Percentiles rank a stretch among this genome's conserved stretches.
Evolutionary conservation across 1,140 invertebrate genomes (phyloP).

Genomic region (Venustaconcha ellipsiformis): DNA sequence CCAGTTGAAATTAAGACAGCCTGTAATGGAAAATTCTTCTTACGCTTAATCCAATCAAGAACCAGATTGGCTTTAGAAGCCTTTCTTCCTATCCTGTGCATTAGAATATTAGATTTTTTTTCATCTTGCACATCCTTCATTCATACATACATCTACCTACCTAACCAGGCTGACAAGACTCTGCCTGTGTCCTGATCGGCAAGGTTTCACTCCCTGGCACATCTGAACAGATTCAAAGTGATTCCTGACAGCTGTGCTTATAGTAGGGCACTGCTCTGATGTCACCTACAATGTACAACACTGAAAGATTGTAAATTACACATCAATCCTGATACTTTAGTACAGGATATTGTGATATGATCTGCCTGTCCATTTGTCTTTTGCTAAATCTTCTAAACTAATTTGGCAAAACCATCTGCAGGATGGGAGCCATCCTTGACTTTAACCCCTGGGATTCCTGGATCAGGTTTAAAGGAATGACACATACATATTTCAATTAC

Average conservation of each 20-base stretch:
- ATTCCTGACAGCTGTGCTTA: slow-evolving; percentile 86
- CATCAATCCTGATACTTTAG: too few species aligned
- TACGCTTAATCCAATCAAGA: not conserved
- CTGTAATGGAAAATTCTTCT: not conserved
- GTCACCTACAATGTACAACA: slow-evolving; percentile 73
- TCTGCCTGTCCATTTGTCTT: too few species aligned
- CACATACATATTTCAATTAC: too few species aligned
- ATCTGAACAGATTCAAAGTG: slow-evolving; percentile 89
- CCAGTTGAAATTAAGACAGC: not conserved
- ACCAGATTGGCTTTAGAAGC: not conserved
- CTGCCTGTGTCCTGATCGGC: slow-evolving; percentile 85
- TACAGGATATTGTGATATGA: too few species aligned
- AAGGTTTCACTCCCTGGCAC: slow-evolving; percentile 76
- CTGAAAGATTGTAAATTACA: too few species aligned
- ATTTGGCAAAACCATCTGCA: too few species aligned
- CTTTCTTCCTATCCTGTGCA: not conserved
- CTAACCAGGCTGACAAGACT: slow-evolving; percentile 75
- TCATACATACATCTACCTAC: slow-evolving; percentile 27
- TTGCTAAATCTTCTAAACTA: too few species aligned
- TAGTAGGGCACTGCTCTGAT: slow-evolving; percentile 84
- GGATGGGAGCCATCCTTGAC: too few species aligned
- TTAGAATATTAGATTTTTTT: not conserved
- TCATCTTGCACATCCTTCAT: not conserved
- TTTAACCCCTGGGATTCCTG: too few species aligned
- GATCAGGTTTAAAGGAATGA: too few species aligned